Base-by-base conservation (phyloP, 2,113 vertebrate genomes). In the Athene noctua region DNA sequence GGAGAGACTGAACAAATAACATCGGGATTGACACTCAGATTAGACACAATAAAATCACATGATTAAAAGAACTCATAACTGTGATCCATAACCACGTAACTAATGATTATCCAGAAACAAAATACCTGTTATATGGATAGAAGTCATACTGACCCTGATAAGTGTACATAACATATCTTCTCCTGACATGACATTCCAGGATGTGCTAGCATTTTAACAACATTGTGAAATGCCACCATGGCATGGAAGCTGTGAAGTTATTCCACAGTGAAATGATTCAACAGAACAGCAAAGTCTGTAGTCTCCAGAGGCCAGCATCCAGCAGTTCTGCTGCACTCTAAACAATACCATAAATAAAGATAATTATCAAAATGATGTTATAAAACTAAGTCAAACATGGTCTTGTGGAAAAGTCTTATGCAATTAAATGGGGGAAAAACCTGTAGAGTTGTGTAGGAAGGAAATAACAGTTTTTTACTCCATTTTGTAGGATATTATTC, bases 301-400 rank as follows among this genome's bases (percentile, higher is more conserved):
- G 40, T 75, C 61, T 90, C 46, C 29, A 70, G 75, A 79, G n/a
- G 29, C 29, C 29, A 68, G 19, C 12, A 66, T 87, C 44, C 71
- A 85, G n/a, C 66, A 85, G 49, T 58, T 89, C 40, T 81, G 25
- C 12, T 61, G 46, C 10, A 10, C n/a, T 61, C 25, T 58, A 72
- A 89, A 89, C 30, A 85, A 23, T 46, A 34, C 2, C 54, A 82
- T 74, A 96, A 95, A 95, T 89, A 95, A 95, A 89, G 19, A 22
- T 67, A 96, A 72, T 93, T 93, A 92, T 80, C 25, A 9, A 86
- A 84, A 92, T 68, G 10, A 34, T 71, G 18, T 59, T 84, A 68
- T 61, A 91, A 84, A 86, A 15, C 36, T 57, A 85, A 92, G 42
- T 54, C 36, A 80, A 58, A 89, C 15, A 46, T 58, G 10, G 19